Evolutionary conservation across 2,113 vertebrate species (phyloP), one percentile per base, ranked within the genome.

Genomic region (Sebastes schlegelii): DNA sequence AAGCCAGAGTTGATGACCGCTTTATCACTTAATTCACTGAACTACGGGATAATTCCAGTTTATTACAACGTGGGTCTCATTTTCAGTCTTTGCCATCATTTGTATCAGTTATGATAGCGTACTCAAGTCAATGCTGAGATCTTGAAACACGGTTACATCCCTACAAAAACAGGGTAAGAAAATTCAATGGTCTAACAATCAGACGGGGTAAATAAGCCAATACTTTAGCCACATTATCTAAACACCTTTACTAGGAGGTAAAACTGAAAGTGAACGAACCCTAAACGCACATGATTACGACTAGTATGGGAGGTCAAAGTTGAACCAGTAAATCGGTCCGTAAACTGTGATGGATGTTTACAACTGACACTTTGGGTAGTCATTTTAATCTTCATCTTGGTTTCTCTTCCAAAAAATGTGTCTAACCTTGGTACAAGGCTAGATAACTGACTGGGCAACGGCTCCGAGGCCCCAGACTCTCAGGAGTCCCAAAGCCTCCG

Each of bases 11-110:
- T 46, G 16, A 34, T 40, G 23, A 46, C 26, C 14, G 42, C 34
- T 66, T 42, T 52, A 77, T 70, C 46, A 40, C 73, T 63, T 72
- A 43, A 60, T 68, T 82, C 23, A 65, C 23, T 23, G 26, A 68
- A 21, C 12, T n/a, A 11, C 26, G 65, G 14, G n/a, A 60, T 34
- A 0, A 26, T 66, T 72, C 11, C 2, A 9, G 19, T 72, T 46
- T 1, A 34, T 13, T n/a, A 58, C 17, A 43, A 11, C 5, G 10
- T 34, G 34, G 34, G 34, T 70, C 26, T 52, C n/a, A 34, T 48
- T 61, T 5, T 43, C 8, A 17, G 19, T 52, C 10, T 26, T 21
- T 12, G 8, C 5, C 13, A 8, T 45, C 26, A 34, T 9, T 55
- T 48, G 14, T 40, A 14, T 46, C 21, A 58, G n/a, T 21, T 46